Percentiles rank a stretch among this genome's conserved stretches.
phyloP scores from a whole-genome alignment of 2,888 invertebrate genomes.

The Oasisia sp. region DNA sequence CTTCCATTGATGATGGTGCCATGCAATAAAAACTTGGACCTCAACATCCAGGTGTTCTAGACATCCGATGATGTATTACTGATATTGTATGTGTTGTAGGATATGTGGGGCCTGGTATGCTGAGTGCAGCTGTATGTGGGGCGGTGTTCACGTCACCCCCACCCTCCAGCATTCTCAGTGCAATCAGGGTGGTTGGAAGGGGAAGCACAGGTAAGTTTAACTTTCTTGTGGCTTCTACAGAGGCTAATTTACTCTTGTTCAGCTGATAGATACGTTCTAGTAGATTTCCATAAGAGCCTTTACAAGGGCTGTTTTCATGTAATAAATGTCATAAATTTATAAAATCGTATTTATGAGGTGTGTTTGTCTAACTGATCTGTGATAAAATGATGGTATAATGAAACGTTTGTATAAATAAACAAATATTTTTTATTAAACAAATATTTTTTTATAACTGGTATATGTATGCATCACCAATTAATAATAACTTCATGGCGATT shows the following conservation, averaged over 20 bases:
- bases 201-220: slow-evolving; percentile 37
- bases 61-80: too few relatives aligned
- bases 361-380: not conserved
- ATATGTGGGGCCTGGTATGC: slow-evolving; percentile 82
- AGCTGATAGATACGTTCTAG: not conserved
- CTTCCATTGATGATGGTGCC: too few relatives aligned
- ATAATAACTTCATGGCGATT: too few relatives aligned
- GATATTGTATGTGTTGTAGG: slow-evolving; percentile 67
- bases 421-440: too few relatives aligned
- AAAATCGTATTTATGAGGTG: not conserved
- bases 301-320: not conserved
- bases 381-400: not conserved
- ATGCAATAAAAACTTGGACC: too few relatives aligned
- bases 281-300: not conserved
- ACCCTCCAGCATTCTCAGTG: slow-evolving; percentile 74
- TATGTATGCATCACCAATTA: too few relatives aligned
- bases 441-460: too few relatives aligned
- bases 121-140: slow-evolving; percentile 81
- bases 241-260: not conserved
- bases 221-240: not conserved
- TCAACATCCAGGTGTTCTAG: too few relatives aligned
- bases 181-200: slow-evolving; percentile 72
- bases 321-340: not conserved
- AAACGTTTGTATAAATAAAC: not conserved
- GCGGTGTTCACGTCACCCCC: slow-evolving; percentile 83